Evolutionary conservation across 2,888 invertebrate genomes (phyloP).

Genomic region (Meta bourneti): DNA sequence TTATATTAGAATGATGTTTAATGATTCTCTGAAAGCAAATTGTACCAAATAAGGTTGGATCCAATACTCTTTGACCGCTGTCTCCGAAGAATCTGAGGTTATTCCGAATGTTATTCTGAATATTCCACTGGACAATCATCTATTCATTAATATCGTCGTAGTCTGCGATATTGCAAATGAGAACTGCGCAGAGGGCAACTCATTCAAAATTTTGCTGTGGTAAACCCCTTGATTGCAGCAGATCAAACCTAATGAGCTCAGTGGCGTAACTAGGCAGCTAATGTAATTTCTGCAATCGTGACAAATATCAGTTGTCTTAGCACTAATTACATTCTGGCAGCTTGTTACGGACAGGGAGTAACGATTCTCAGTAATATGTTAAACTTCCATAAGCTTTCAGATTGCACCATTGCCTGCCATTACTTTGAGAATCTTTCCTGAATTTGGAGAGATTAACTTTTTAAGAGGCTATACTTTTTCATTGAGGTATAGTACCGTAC

Average conservation of each 20-base stretch:
- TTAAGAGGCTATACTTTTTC: not conserved
- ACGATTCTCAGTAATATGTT: not conserved
- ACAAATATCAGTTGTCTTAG: not conserved
- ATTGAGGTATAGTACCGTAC: not conserved
- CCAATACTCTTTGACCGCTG: not conserved
- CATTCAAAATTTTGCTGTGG: not conserved
- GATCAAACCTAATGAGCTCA: not conserved
- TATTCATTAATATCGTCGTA: conserved; percentile 11
- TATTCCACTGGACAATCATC: conserved; percentile 17
- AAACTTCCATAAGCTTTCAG: not conserved
- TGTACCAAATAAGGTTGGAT: too few species aligned
- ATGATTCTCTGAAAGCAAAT: too few species aligned
- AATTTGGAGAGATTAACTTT: not conserved
- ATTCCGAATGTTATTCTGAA: not conserved
- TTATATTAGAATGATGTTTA: too few species aligned
- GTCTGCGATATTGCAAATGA: conserved; percentile 23
- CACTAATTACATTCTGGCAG: not conserved
- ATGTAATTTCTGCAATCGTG: not conserved
- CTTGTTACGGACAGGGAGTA: not conserved
- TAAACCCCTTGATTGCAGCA: not conserved
- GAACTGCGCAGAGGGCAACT: not conserved
- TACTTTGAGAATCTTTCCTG: not conserved
- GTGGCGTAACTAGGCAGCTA: not conserved
- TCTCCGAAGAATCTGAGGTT: not conserved
- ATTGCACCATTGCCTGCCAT: not conserved